These are phyloP conservation scores for Eupithecia subfuscata DNA, from an alignment of 2,888 invertebrate genomes.

Conservation along the genomic window DNA sequence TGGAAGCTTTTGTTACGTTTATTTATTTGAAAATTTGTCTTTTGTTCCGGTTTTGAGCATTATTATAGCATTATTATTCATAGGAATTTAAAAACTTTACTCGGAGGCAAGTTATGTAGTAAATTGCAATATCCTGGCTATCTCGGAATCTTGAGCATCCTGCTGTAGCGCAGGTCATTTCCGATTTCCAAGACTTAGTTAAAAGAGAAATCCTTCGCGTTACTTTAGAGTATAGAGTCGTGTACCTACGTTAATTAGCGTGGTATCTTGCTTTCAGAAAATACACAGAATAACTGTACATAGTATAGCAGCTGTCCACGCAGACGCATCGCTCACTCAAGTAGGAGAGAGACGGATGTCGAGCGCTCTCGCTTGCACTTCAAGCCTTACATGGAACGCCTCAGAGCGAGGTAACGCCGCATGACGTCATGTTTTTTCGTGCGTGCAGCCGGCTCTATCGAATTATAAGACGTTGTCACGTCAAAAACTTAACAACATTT, in stretches of 20 bases:
- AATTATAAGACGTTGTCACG: no score
- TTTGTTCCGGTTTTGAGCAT: neutral
- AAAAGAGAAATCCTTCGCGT: neutral
- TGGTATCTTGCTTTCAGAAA: neutral
- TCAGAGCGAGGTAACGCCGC: no score
- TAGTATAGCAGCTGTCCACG: no score
- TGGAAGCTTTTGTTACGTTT: neutral
- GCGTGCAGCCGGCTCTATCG: no score
- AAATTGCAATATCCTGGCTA: conserved; percentile 10
- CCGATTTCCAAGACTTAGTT: conserved; percentile 6
- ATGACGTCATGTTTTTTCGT: no score
- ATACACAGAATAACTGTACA: no score
- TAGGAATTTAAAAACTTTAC: neutral
- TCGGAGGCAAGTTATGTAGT: neutral
- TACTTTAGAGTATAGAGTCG: neutral
- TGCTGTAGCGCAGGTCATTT: conserved; percentile 7
- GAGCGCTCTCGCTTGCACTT: no score
- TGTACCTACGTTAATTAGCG: neutral
- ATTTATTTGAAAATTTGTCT: neutral
- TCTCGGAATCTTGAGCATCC: neutral
- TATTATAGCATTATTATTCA: neutral
- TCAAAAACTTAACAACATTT: no score
- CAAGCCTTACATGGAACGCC: no score
- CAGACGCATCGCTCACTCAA: no score
- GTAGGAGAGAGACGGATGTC: no score